Percentiles rank a stretch among this genome's conserved stretches.
These are phyloP conservation scores for Alcedo quadribrachys DNA, from an alignment of 2,797 vertebrate species.

Conservation along the genomic window DNA sequence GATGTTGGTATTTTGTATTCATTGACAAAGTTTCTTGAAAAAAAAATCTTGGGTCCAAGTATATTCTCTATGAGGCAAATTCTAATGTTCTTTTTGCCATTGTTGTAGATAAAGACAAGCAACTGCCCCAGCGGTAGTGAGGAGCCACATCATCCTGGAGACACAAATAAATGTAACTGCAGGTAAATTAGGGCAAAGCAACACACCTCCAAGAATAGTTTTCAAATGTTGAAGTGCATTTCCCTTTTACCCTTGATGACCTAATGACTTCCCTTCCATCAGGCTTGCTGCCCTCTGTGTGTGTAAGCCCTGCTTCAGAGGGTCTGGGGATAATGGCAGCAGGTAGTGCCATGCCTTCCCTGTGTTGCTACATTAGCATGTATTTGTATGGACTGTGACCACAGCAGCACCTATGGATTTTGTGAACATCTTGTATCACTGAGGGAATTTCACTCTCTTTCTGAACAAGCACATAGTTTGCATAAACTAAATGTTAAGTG, in stretches of 20 bases:
- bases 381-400: neutral
- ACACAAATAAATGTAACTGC: neutral
- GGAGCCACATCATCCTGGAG: neutral
- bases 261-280: neutral
- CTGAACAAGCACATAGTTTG: neutral
- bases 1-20: neutral
- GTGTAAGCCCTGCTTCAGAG: neutral
- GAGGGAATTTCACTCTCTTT: neutral
- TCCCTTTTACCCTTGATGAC: neutral
- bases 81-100: neutral
- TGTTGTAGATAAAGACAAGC: neutral
- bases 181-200: neutral
- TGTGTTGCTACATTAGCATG: rapidly evolving
- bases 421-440: neutral
- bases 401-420: neutral
- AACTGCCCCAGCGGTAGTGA: neutral
- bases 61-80: neutral
- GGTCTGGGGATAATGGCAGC: neutral
- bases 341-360: neutral
- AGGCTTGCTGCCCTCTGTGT: neutral
- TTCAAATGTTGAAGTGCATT: neutral
- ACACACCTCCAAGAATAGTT: neutral
- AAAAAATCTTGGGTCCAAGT: neutral
- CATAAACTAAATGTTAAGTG: rapidly evolving
- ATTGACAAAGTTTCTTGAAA: neutral